These are phyloP conservation scores for Petaurus breviceps DNA, from an alignment of 2,113 vertebrate species.

Conservation along the genomic window DNA sequence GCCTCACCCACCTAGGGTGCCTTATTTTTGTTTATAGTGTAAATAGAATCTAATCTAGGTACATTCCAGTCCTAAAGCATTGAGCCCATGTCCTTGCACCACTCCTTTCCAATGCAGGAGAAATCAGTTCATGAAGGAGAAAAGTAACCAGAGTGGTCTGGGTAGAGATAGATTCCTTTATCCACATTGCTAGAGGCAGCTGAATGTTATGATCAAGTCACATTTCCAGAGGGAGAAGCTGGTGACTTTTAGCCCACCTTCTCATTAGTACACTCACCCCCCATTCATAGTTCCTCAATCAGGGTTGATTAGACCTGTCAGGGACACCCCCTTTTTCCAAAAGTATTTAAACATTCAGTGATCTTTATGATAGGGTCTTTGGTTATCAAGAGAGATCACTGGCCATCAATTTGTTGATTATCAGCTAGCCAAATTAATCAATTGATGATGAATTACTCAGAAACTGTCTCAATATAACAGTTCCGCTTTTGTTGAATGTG, in stretches of 20 bases:
- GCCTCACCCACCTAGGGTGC: neutral
- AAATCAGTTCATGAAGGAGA: neutral
- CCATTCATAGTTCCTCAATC: neutral
- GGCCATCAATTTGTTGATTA: neutral
- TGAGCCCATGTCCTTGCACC: neutral
- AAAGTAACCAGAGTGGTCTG: neutral
- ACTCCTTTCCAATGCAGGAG: neutral
- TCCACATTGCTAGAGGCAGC: neutral
- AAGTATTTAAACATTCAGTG: no score
- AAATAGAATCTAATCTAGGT: neutral
- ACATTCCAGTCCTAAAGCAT: neutral
- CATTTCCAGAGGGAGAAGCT: neutral
- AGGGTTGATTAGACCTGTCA: neutral
- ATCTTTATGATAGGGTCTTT: neutral
- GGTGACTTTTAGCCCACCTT: neutral
- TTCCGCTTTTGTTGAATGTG: neutral
- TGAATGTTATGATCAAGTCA: neutral
- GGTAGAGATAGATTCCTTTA: neutral
- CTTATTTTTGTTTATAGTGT: neutral
- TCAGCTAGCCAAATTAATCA: neutral
- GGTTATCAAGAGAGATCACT: neutral
- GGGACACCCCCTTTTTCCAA: no score
- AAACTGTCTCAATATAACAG: neutral
- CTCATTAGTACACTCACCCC: neutral
- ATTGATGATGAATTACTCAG: neutral